Evolutionary conservation across 2,797 vertebrate species (phyloP), one percentile per base, ranked within the genome.

Genomic region (Sphenopsis melanotis): DNA sequence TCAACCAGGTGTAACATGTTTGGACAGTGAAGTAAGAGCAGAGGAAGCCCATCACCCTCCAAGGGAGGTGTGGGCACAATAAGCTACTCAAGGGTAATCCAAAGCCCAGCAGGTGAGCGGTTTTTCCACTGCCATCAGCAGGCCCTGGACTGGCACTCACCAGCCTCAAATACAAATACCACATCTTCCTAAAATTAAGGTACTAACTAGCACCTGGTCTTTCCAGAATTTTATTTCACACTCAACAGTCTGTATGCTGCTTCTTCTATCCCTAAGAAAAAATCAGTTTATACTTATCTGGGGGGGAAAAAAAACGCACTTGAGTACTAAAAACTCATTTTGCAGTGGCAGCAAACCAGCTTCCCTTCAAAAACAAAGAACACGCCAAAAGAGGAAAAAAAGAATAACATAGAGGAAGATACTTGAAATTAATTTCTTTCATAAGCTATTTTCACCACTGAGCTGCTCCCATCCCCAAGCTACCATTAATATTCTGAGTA

Each of bases 91-190:
- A 75, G 39, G 52, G 9, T 93, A 94, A 96, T 81, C 84, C 57
- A 89, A 92, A 96, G 30, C 69, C 57, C 50, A 36, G 69, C 50
- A 94, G 42, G 26, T 8, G 11, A 88, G 81, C 12, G 55, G 32
- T 24, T 94, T 93, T 94, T 86, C 91, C 89, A 76, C 63, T 63
- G 60, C 64, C 63, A 83, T 93, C 85, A 93, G 75, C 90, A 77
- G 53, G 61, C n/a, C 18, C 52, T 30, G 49, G 34, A 64, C 77
- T 69, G 50, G 23, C 15, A 4, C 37, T 86, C 32, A 49, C 5
- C 39, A 78, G 41, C 32, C 82, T 56, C 6, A 0, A 56, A 34
- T 16, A 56, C 55, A 57, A 57, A 57, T 36, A 36, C 55, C 24
- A 12, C 16, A 52, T 42, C 57, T 80, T 60, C 64, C 46, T 16